Percentiles rank a stretch among this genome's conserved stretches.
These are phyloP conservation scores for Elaeidobius kamerunicus DNA, from an alignment of 2,888 invertebrate species.

Conservation along the genomic window DNA sequence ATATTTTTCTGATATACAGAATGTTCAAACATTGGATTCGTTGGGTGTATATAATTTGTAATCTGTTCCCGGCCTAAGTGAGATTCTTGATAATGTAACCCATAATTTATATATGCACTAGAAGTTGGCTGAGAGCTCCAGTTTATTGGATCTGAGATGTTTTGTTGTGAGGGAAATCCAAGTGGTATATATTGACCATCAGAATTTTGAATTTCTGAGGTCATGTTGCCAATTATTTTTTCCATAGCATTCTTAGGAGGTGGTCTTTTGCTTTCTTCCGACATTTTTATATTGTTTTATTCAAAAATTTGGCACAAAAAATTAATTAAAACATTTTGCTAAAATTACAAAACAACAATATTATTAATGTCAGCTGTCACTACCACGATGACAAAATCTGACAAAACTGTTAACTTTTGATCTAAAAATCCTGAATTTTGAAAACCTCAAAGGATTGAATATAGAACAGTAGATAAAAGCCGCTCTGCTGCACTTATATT, in stretches of 20 bases:
- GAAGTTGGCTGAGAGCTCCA: constrained; percentile 33
- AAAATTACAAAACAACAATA: constrained; percentile 12
- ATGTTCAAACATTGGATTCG: constrained; percentile 34
- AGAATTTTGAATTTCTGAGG: constrained; percentile 56
- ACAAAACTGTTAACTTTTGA: no score
- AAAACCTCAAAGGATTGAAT: no score
- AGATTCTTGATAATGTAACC: constrained; percentile 35
- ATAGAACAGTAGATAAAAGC: no score
- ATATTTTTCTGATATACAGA: constrained; percentile 36
- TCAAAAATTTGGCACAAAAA: constrained; percentile 27
- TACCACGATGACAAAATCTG: constrained; percentile 4
- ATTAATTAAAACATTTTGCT: constrained; percentile 17
- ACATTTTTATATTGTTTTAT: constrained; percentile 38
- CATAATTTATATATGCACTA: constrained; percentile 38
- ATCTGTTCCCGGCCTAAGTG: constrained; percentile 30
- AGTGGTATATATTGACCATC: constrained; percentile 58
- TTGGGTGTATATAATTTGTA: constrained; percentile 37
- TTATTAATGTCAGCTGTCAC: constrained; percentile 14
- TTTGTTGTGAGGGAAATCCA: constrained; percentile 48
- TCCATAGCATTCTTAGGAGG: constrained; percentile 50
- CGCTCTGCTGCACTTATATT: no score
- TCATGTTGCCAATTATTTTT: constrained; percentile 60
- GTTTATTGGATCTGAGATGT: constrained; percentile 21
- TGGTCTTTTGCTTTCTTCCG: constrained; percentile 41
- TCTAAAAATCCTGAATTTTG: no score